Evolutionary conservation across 2,113 vertebrate genomes (phyloP).

Genomic region (Actenoides lindsayi): DNA sequence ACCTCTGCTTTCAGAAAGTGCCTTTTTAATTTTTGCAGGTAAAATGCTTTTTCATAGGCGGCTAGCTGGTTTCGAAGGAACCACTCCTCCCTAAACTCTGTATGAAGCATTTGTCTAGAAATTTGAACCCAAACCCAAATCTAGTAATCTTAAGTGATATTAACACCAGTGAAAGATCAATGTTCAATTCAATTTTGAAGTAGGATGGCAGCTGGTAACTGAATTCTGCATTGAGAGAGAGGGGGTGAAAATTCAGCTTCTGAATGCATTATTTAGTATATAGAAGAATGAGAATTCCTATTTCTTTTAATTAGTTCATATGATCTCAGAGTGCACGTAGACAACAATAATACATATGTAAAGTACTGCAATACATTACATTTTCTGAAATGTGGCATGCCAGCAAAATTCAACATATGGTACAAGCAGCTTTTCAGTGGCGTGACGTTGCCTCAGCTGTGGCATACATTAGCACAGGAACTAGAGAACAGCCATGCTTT

Average conservation of each 20-base stretch:
- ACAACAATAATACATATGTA: neutral
- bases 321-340: neutral
- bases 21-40: neutral
- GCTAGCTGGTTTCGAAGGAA: neutral
- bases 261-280: neutral
- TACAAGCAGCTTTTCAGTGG: neutral
- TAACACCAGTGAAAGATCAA: neutral
- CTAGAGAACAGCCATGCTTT: neutral
- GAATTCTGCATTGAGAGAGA: neutral
- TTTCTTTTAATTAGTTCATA: neutral
- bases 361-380: neutral
- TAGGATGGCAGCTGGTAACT: neutral
- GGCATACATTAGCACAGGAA: neutral
- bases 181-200: neutral
- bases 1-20: neutral
- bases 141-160: neutral
- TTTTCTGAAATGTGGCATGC: neutral
- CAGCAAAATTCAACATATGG: neutral
- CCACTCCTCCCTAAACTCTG: neutral
- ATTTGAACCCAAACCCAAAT: neutral
- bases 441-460: neutral
- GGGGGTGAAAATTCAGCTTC: neutral
- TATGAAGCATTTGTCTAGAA: neutral
- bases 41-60: neutral
- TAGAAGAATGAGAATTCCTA: neutral